Conservation (phyloP, 2,888 invertebrate species). For the Parnassius glacialis region DNA sequence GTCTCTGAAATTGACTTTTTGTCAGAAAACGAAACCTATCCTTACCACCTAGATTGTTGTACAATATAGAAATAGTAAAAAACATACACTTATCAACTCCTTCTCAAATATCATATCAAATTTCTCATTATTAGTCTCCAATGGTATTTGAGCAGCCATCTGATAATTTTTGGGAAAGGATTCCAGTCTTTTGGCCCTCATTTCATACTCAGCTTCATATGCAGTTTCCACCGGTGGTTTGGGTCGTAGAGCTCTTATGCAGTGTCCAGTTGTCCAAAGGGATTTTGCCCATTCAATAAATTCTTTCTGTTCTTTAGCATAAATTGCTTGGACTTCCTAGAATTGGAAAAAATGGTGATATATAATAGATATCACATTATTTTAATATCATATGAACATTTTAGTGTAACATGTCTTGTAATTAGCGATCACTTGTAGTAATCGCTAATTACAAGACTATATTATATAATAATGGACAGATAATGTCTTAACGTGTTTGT, state of each 20-base stretch:
- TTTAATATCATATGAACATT: too few relatives aligned
- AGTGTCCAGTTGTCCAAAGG: slow-evolving; percentile 53
- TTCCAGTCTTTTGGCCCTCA: slow-evolving; percentile 43
- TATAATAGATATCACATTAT: too few relatives aligned
- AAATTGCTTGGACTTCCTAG: slow-evolving; percentile 51
- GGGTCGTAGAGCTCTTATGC: slow-evolving; percentile 55
- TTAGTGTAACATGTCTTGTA: too few relatives aligned
- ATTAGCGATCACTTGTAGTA: too few relatives aligned
- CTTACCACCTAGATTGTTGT: too few relatives aligned
- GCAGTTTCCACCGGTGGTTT: slow-evolving; percentile 53
- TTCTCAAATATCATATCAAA: slow-evolving; percentile 44
- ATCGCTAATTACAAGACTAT: too few relatives aligned
- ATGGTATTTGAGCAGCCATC: slow-evolving; percentile 60
- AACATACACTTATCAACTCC: slow-evolving; percentile 57
- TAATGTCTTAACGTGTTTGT: too few relatives aligned
- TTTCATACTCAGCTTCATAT: slow-evolving; percentile 59
- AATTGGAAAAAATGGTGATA: slow-evolving; percentile 2
- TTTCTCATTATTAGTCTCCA: slow-evolving; percentile 35
- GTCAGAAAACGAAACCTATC: too few relatives aligned
- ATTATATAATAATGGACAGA: too few relatives aligned
- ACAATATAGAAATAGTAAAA: too few relatives aligned
- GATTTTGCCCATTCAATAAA: slow-evolving; percentile 62
- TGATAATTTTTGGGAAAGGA: slow-evolving; percentile 50
- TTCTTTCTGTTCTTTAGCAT: slow-evolving; percentile 59
- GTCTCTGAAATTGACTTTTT: too few relatives aligned